These are phyloP conservation scores for Caenorhabditis sp. DNA, from an alignment of 2,888 invertebrate genomes.

Conservation along the genomic window DNA sequence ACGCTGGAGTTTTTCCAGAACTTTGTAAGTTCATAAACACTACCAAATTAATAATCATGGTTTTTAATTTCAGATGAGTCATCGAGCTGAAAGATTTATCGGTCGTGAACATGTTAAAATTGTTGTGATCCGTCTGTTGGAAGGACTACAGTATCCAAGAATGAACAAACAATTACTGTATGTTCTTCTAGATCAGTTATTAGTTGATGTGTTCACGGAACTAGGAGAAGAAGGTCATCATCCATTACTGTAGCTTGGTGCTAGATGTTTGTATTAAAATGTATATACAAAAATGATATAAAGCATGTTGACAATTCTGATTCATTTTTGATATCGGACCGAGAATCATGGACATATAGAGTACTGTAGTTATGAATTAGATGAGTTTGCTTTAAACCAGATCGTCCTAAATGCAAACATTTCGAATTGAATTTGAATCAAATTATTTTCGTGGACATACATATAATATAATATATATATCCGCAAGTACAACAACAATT, in stretches of 20 bases:
- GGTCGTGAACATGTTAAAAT: conserved; percentile 36
- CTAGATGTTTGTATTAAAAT: not conserved
- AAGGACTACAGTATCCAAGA: conserved; percentile 74
- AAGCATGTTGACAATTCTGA: not conserved
- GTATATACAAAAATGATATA: not conserved
- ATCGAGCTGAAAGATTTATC: conserved; percentile 27
- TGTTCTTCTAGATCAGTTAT: conserved; percentile 78
- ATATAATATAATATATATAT: too few species aligned
- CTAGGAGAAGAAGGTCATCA: conserved; percentile 21
- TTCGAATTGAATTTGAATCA: too few species aligned
- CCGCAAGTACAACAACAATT: too few species aligned
- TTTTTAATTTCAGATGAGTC: conserved; percentile 33
- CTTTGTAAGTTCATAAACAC: conserved; percentile 10
- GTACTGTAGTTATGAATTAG: too few species aligned
- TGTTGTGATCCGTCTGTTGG: conserved; percentile 37
- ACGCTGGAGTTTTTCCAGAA: conserved; percentile 49
- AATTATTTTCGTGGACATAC: too few species aligned
- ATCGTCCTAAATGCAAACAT: too few species aligned
- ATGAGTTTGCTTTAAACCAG: too few species aligned
- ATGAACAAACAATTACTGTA: conserved; percentile 80
- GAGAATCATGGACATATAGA: too few species aligned
- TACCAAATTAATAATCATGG: not conserved
- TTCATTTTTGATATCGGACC: too few species aligned
- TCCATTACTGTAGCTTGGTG: conserved; percentile 15
- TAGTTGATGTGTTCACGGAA: conserved; percentile 29